Evolutionary conservation across 2,888 invertebrate species (phyloP), one percentile per base, ranked within the genome.

Genomic region (Limenitis camilla): DNA sequence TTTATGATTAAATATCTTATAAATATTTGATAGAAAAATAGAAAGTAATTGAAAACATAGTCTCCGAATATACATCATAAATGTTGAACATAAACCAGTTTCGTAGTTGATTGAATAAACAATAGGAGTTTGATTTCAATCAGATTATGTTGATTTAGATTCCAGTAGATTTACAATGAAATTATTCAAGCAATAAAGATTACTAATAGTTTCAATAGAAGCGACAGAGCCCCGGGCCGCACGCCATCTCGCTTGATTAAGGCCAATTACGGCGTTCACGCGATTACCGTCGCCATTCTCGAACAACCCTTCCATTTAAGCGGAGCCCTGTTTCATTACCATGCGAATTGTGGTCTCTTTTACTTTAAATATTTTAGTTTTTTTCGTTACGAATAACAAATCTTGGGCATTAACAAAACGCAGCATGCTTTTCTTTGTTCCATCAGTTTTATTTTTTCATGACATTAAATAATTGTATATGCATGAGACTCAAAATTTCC

Each of bases 211-310:
- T 64, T 59, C 57, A 59, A 64, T 66, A 62, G 64, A 61, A 63
- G 57, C 63, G 67, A 66, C 68, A 68, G 63, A 59, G 67, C 66
- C 65, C 61, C 60, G 56, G 57, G 62, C 58, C 55, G 70, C 79
- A 72, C 76, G 78, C 74, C 72, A 81, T 75, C 73, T 79, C 69
- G 74, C 78, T 79, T 79, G 75, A 82, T 82, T 80, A 78, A 75
- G 66, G 69, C 75, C 81, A 81, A 82, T 82, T 81, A 82, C 70
- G 71, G 72, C 71, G 70, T 78, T 78, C 75, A 76, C 76, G 77
- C 78, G 75, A 82, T 81, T 72, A 72, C 75, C 72, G 76, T 72
- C 74, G 68, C 74, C 72, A 74, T 78, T 77, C 74, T 76, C 72
- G 74, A 72, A 72, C 74, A 72, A 73, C 74, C 74, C 74, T 64